Percentiles rank a stretch among this genome's conserved stretches.
These are phyloP conservation scores for Orussus abietinus DNA, from an alignment of 1,140 invertebrate species.

Conservation along the genomic window DNA sequence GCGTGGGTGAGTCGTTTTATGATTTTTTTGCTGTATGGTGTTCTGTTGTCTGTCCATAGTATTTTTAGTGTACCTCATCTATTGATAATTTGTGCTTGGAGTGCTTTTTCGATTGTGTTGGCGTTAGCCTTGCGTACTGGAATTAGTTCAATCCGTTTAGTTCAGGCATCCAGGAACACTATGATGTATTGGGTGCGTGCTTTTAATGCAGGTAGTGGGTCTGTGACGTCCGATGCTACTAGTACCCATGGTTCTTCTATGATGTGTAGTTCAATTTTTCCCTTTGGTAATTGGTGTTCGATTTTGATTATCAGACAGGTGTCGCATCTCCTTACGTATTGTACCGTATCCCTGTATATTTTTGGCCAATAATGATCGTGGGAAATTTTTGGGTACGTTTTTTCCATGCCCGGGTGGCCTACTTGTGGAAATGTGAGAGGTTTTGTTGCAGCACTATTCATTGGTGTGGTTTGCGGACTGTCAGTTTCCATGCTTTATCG, in stretches of 20 bases:
- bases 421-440: slow-evolving; percentile 16
- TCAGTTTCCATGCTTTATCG: slow-evolving; percentile 26
- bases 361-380: slow-evolving; percentile 30
- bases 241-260: slow-evolving; percentile 18
- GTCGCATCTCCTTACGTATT: slow-evolving; percentile 17
- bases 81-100: slow-evolving; percentile 7
- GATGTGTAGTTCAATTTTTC: slow-evolving; percentile 13
- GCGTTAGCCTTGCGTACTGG: slow-evolving; percentile 14
- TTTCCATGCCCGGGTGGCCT: slow-evolving; percentile 30
- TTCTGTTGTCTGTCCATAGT: slow-evolving; percentile 27
- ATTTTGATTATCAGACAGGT: slow-evolving; percentile 18
- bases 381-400: slow-evolving; percentile 19
- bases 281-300: slow-evolving; percentile 1
- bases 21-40: slow-evolving; percentile 13
- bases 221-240: slow-evolving; percentile 10
- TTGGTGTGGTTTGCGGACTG: slow-evolving; percentile 20
- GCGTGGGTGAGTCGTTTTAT: slow-evolving; percentile 6
- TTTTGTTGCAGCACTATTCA: slow-evolving; percentile 16
- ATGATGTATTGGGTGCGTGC: slow-evolving; percentile 11
- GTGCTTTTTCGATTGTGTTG: slow-evolving; percentile 3
- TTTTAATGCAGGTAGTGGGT: slow-evolving; percentile 4
- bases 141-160: slow-evolving; percentile 16
- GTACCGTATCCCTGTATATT: slow-evolving; percentile 22
- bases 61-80: slow-evolving; percentile 12
- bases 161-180: slow-evolving; percentile 18